Percentiles rank a stretch among this genome's conserved stretches.
Conservation (phyloP, 2,113 vertebrate species). For the Trinectes maculatus region DNA sequence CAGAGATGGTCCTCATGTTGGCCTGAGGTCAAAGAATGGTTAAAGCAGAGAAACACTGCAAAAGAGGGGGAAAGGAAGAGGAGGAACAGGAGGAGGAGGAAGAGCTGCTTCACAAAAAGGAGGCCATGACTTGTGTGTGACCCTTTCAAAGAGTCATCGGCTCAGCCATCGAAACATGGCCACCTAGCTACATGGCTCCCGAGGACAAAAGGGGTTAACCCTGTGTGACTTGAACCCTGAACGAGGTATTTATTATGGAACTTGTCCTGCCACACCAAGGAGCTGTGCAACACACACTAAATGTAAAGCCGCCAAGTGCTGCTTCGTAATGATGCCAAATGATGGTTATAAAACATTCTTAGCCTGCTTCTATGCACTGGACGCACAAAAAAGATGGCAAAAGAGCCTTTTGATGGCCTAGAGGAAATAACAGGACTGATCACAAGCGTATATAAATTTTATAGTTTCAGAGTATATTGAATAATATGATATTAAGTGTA, state of each 20-base stretch:
- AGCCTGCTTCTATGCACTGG: too few species aligned
- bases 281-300: slow-evolving; percentile 7
- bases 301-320: too few species aligned
- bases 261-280: neutral
- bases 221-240: neutral
- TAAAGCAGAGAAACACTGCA: slow-evolving; percentile 1
- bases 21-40: slow-evolving; percentile 6
- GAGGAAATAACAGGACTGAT: too few species aligned
- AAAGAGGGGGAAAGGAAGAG: slow-evolving; percentile 1
- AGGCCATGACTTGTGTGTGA: neutral
- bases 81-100: slow-evolving; percentile 7
- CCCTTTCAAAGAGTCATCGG: slow-evolving; percentile 1
- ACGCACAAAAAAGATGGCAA: too few species aligned
- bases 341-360: too few species aligned
- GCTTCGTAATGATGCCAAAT: too few species aligned
- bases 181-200: slow-evolving; percentile 85
- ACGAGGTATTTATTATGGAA: slow-evolving; percentile 25
- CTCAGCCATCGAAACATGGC: slow-evolving; percentile 62
- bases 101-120: neutral
- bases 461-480: too few species aligned
- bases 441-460: too few species aligned
- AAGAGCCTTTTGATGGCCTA: too few species aligned
- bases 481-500: too few species aligned
- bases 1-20: slow-evolving; percentile 57
- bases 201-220: neutral